phyloP scores from a whole-genome alignment of 2,888 invertebrate genomes.

The Galerucella nymphaeae region DNA sequence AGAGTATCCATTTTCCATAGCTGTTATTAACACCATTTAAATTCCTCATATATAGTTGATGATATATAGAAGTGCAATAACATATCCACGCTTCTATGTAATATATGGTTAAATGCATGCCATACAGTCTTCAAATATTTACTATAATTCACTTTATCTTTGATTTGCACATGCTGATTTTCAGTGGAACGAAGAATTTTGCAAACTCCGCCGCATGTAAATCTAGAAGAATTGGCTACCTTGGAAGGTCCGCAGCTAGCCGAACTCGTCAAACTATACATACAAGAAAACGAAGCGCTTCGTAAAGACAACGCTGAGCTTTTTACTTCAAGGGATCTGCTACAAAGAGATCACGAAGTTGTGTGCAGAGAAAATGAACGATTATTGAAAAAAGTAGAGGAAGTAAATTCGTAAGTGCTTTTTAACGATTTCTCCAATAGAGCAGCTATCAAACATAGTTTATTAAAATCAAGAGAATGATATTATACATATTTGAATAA shows the following conservation, averaged over 20 bases:
- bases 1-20: no score
- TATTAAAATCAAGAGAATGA: no score
- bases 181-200: slow-evolving; percentile 59
- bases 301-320: slow-evolving; percentile 88
- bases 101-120: no score
- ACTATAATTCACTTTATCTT: no score
- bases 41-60: no score
- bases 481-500: no score
- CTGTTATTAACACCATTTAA: no score
- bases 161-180: background rate
- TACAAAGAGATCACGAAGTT: slow-evolving; percentile 89
- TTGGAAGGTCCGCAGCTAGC: slow-evolving; percentile 84
- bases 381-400: slow-evolving; percentile 86
- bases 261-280: slow-evolving; percentile 86
- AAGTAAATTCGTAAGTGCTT: slow-evolving; percentile 82
- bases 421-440: background rate
- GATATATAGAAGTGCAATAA: no score
- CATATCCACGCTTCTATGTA: no score
- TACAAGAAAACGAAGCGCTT: slow-evolving; percentile 81
- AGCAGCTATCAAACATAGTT: no score
- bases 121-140: no score
- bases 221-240: slow-evolving; percentile 78
- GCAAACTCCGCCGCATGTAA: slow-evolving; percentile 71
- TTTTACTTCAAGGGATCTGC: slow-evolving; percentile 80
- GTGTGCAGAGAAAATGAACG: slow-evolving; percentile 92